A percentile compares a stretch with the other conserved stretches of the same genome.
phyloP scores from a whole-genome alignment of 2,797 vertebrate genomes.

The Cirrhinus molitorella region DNA sequence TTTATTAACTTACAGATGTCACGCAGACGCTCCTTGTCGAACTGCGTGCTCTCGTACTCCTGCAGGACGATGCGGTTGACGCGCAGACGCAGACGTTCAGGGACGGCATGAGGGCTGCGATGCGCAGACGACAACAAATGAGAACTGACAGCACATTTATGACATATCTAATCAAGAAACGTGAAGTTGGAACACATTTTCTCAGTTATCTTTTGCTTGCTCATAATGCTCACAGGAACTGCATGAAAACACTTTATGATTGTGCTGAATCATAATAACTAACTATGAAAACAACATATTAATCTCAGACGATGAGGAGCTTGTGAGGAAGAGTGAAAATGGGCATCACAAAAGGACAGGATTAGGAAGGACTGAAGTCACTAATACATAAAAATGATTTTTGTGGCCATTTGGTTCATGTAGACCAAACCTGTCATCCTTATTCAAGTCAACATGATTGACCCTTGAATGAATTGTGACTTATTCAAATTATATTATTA shows the following conservation, averaged over 20 bases:
- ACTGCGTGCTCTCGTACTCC: constrained; percentile 94
- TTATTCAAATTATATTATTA: not conserved
- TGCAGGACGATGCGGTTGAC: constrained; percentile 95
- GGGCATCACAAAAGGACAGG: constrained; percentile 19
- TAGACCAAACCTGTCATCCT: constrained; percentile 19
- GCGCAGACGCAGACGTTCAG: constrained; percentile 92
- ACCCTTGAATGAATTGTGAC: not conserved
- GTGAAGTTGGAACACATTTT: constrained; percentile 12
- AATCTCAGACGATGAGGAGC: not conserved
- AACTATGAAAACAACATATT: not conserved
- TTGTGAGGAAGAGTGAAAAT: not conserved
- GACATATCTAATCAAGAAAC: not conserved
- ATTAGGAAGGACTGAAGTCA: not conserved
- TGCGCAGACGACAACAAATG: not conserved
- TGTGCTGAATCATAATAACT: not conserved
- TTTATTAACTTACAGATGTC: constrained; percentile 91
- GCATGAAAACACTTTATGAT: constrained; percentile 5
- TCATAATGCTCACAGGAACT: constrained; percentile 1
- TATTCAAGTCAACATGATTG: not conserved
- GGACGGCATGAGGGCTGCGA: constrained; percentile 90
- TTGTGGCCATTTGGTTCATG: not conserved
- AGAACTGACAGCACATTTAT: not conserved
- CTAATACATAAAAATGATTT: not conserved
- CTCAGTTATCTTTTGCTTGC: constrained; percentile 7
- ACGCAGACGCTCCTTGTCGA: constrained; percentile 93